Percentiles rank a stretch among this genome's conserved stretches.
Evolutionary conservation across 1,140 invertebrate genomes (phyloP).

Genomic region (Drosophila triauraria): DNA sequence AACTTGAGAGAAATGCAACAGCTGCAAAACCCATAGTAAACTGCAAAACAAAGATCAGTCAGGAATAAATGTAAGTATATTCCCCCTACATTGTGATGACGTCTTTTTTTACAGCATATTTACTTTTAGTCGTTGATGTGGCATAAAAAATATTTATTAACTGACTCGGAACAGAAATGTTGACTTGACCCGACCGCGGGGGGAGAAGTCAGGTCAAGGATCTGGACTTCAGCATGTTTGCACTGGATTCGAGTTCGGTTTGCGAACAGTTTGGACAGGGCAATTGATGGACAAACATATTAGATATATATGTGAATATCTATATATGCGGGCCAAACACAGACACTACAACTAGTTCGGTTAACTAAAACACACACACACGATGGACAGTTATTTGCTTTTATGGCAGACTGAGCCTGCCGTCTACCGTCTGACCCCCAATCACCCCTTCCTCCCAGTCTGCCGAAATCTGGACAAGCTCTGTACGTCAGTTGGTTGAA

Average conservation of each 20-base stretch:
- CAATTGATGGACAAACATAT: conserved; percentile 65
- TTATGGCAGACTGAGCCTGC: conserved; percentile 69
- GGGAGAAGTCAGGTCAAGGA: conserved; percentile 31
- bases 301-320: conserved; percentile 40
- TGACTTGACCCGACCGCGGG: conserved; percentile 27
- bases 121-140: conserved; percentile 40
- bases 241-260: conserved; percentile 28
- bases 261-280: conserved; percentile 37
- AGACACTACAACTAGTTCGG: conserved; percentile 60
- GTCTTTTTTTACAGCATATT: conserved; percentile 46
- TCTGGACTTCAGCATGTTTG: conserved; percentile 50
- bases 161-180: conserved; percentile 33
- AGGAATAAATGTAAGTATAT: conserved; percentile 19
- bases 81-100: conserved; percentile 38
- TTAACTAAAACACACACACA: conserved; percentile 49
- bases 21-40: conserved; percentile 64
- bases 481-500: conserved; percentile 75
- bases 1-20: conserved; percentile 70
- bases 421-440: background rate
- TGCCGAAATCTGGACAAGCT: conserved; percentile 56
- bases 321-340: conserved; percentile 16
- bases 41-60: conserved; percentile 55
- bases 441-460: background rate
- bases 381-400: conserved; percentile 77
- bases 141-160: conserved; percentile 59